Conservation (phyloP, 2,113 vertebrate genomes). For the Crypturellus undulatus region DNA sequence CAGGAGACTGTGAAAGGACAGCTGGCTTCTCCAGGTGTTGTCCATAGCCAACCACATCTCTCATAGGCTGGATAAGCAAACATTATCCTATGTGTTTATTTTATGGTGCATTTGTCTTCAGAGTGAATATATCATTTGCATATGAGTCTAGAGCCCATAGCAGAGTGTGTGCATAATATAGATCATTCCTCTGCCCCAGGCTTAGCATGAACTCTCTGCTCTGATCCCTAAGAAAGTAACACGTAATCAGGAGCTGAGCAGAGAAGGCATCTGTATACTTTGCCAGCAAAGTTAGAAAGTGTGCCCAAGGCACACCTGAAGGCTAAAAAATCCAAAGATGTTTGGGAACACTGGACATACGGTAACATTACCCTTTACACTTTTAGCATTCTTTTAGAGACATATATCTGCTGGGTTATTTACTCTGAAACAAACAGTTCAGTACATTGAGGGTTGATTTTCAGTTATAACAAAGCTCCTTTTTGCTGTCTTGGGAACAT, state of each 20-base stretch:
- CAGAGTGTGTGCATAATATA: not conserved
- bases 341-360: not conserved
- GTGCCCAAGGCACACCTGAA: not conserved
- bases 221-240: not conserved
- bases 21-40: not conserved
- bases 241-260: rapidly evolving
- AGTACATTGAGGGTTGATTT: not conserved
- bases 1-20: rapidly evolving
- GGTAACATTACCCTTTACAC: not conserved
- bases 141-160: not conserved
- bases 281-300: not conserved
- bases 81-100: rapidly evolving
- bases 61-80: not conserved
- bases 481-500: not conserved
- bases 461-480: not conserved
- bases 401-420: not conserved
- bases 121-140: rapidly evolving
- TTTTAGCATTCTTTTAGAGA: not conserved
- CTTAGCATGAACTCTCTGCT: rapidly evolving
- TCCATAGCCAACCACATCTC: rapidly evolving
- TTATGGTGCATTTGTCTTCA: not conserved
- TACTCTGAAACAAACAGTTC: not conserved
- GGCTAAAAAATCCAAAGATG: not conserved
- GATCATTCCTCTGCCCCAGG: not conserved
- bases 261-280: not conserved